A percentile compares a stretch with the other conserved stretches of the same genome.
phyloP scores from a whole-genome alignment of 2,797 vertebrate species.

The Takifugu rubripes region DNA sequence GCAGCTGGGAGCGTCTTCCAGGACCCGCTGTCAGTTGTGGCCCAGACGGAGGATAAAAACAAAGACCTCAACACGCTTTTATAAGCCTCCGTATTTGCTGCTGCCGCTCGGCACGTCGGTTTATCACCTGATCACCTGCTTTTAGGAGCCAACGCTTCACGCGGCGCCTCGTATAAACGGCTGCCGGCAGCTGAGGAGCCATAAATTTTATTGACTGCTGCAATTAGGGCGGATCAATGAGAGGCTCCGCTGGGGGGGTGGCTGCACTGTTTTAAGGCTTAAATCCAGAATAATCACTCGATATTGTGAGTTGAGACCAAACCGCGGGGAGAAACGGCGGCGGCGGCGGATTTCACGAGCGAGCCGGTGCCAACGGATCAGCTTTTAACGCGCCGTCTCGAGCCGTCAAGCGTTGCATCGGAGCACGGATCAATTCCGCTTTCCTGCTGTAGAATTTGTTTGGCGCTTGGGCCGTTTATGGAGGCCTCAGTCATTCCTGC shows the following conservation, averaged over 20 bases:
- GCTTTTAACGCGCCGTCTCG: constrained; percentile 6
- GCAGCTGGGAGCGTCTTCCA: constrained; percentile 15
- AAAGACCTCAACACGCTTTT: constrained; percentile 30
- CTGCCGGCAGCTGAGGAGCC: constrained; percentile 49
- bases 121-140: constrained; percentile 56
- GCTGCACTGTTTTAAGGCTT: constrained; percentile 18
- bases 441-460: constrained; percentile 37
- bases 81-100: constrained; percentile 28
- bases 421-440: constrained; percentile 21
- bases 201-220: constrained; percentile 63
- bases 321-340: constrained; percentile 18
- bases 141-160: constrained; percentile 64
- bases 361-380: constrained; percentile 2
- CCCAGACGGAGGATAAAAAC: constrained; percentile 17
- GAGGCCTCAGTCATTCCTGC: constrained; percentile 53
- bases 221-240: constrained; percentile 71
- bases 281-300: constrained; percentile 15
- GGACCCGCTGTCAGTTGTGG: constrained; percentile 13
- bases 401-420: constrained; percentile 1
- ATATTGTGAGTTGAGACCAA: constrained; percentile 15
- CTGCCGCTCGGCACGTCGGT: constrained; percentile 43
- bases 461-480: constrained; percentile 39
- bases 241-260: constrained; percentile 34
- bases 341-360: constrained; percentile 20
- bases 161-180: constrained; percentile 50